phyloP scores from a whole-genome alignment of 2,113 vertebrate species.

The Lagopus leucura region DNA sequence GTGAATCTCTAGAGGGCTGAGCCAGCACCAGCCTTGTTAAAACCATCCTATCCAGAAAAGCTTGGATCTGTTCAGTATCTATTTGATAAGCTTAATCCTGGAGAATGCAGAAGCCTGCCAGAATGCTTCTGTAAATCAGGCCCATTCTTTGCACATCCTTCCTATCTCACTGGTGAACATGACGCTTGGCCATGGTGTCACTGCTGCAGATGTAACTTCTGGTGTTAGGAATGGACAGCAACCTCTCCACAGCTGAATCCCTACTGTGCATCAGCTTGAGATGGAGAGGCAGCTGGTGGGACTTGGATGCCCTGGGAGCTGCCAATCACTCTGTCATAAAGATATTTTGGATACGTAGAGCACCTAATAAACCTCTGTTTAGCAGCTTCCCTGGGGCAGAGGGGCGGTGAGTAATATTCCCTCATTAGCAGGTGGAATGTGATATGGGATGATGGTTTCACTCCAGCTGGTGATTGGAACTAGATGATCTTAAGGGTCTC shows the following conservation, averaged over 20 bases:
- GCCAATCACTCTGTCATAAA: neutral
- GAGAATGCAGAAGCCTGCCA: neutral
- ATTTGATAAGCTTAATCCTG: neutral
- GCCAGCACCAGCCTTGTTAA: neutral
- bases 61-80: neutral
- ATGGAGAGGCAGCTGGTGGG: neutral
- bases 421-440: neutral
- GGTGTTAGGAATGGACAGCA: neutral
- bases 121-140: neutral
- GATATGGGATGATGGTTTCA: too few species aligned
- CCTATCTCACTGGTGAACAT: neutral
- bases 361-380: neutral
- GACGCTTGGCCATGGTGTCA: neutral
- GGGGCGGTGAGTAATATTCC: neutral
- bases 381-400: neutral
- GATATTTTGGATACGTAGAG: neutral
- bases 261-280: neutral
- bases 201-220: neutral
- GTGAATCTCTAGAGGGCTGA: accelerated
- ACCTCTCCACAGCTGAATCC: neutral
- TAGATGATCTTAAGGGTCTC: too few species aligned
- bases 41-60: conserved; percentile 2
- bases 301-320: neutral
- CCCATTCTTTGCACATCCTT: neutral
- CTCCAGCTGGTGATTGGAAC: too few species aligned